Base-by-base conservation (phyloP, 2,888 invertebrate species). In the Lymantria dispar region DNA sequence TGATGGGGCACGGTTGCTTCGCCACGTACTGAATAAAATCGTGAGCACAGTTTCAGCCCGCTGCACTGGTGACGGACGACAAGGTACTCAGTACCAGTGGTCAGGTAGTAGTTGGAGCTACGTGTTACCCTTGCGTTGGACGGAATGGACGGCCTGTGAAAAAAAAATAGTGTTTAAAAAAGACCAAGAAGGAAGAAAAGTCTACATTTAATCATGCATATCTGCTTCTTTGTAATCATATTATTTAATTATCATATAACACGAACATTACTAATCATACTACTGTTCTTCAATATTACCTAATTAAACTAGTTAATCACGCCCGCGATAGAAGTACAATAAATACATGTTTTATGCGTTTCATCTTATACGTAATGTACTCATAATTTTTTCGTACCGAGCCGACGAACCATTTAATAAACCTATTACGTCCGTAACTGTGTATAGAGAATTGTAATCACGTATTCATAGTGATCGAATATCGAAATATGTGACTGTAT, bases 351-450 rank as follows among this genome's bases (percentile, higher is more conserved):
- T 33, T 66, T 62, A 53, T 44, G 31, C 31, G 14, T 29, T 13
- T 22, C 48, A 50, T 47, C 67, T 33, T 56, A 58, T 60, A 38
- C 12, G 33, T 38, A 64, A 67, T 47, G 8, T 22, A 45, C 31
- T 43, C 15, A 46, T 38, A 44, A 50, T 51, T 38, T 54, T 48
- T 53, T 59, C 47, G 56, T 54, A 62, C 45, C 60, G 58, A 58
- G 41, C 62, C 68, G 64, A 61, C 66, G 58, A 64, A 66, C 61
- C 60, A 62, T 72, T 63, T 59, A 71, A 71, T 70, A 54, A 68
- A 48, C 54, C 53, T 59, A 68, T 73, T 67, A 64, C 56, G 59
- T 56, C 52, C 45, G 47, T 46, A 53, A 45, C 50, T 31, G 45
- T 53, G 12, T 54, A 50, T 59, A 43, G 54, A 58, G 47, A 48